Conservation (phyloP, 2,113 vertebrate species). For the Numenius arquata region DNA sequence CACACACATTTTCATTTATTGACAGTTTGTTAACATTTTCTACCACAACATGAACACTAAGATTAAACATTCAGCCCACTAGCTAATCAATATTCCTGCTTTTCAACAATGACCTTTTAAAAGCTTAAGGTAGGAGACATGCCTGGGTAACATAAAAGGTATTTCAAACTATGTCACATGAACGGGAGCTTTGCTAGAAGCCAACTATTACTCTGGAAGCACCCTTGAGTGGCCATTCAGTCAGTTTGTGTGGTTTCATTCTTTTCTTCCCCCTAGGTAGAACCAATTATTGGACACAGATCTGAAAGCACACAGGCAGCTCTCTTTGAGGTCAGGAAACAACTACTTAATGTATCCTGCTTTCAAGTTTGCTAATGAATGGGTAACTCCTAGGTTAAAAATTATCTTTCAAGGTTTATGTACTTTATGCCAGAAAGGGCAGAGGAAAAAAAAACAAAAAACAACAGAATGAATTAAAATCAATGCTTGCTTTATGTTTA, state of each 20-base stretch:
- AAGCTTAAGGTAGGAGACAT: neutral
- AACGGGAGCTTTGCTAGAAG: constrained; percentile 42
- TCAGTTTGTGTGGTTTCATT: neutral
- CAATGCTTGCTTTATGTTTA: neutral
- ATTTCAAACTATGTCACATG: constrained; percentile 15
- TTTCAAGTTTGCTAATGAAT: constrained; percentile 56
- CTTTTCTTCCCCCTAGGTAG: constrained; percentile 33
- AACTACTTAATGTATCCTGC: constrained; percentile 44
- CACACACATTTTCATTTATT: neutral
- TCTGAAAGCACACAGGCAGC: constrained; percentile 43
- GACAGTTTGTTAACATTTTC: neutral
- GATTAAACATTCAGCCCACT: neutral
- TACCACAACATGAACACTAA: neutral
- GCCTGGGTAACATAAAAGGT: neutral
- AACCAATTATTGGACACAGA: constrained; percentile 43
- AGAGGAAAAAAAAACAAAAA: rapidly evolving
- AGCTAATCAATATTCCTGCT: neutral
- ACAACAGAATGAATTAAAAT: neutral
- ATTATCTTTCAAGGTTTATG: constrained; percentile 71
- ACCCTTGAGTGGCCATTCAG: constrained; percentile 2
- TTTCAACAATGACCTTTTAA: constrained; percentile 13
- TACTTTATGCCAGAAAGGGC: constrained; percentile 37
- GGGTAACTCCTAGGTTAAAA: constrained; percentile 75
- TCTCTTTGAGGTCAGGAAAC: constrained; percentile 39
- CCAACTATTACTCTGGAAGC: constrained; percentile 11